Evolutionary conservation across 2,797 vertebrate genomes (phyloP).

Genomic region (Leuciscus waleckii): DNA sequence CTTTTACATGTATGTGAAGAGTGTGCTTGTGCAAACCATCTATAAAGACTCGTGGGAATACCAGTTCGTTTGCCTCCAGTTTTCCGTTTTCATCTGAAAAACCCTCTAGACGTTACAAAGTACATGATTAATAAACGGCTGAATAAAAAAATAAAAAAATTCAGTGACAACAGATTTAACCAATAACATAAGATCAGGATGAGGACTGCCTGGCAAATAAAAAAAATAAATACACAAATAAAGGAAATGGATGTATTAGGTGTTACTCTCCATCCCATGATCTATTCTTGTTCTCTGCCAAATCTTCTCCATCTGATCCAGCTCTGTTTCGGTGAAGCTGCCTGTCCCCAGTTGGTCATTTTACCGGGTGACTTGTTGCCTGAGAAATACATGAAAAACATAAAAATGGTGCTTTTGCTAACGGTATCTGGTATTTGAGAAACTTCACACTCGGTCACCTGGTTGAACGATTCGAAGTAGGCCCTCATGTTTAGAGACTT

Average conservation of each 20-base stretch:
- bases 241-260: neutral
- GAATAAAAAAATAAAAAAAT: neutral
- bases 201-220: neutral
- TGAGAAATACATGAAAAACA: constrained; percentile 66
- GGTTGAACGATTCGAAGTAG: constrained; percentile 92
- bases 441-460: constrained; percentile 75
- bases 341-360: constrained; percentile 94
- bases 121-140: neutral
- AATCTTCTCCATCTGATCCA: constrained; percentile 84
- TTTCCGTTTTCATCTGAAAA: neutral
- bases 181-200: neutral
- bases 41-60: neutral
- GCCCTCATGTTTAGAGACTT: constrained; percentile 93
- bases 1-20: neutral
- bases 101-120: neutral
- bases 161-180: neutral
- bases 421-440: too few species aligned
- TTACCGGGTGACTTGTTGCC: constrained; percentile 84
- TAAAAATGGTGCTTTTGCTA: neutral
- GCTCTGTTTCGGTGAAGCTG: constrained; percentile 90
- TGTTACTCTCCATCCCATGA: constrained; percentile 71
- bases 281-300: constrained; percentile 88
- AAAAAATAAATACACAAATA: neutral
- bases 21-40: neutral
- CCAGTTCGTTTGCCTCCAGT: neutral